Percentiles rank a stretch among this genome's conserved stretches.
phyloP scores from a whole-genome alignment of 1,140 invertebrate genomes.

The Drosophila seguyi region DNA sequence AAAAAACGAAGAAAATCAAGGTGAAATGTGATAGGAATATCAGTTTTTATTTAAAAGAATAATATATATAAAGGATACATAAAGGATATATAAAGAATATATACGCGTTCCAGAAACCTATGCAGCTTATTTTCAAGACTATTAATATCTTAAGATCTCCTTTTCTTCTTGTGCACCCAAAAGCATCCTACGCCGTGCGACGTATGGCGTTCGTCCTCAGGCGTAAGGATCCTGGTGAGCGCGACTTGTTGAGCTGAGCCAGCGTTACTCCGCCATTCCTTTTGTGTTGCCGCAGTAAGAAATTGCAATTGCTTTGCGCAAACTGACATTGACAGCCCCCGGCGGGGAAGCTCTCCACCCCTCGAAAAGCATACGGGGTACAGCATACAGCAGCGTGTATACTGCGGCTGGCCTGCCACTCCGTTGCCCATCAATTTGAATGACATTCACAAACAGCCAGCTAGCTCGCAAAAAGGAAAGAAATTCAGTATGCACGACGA shows the following conservation, averaged over 20 bases:
- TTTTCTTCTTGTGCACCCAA: conserved; percentile 8
- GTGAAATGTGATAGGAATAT: background rate
- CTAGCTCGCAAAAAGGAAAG: conserved; percentile 22
- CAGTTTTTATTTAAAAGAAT: background rate
- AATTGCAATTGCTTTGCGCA: conserved; percentile 72
- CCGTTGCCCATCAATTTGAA: conserved; percentile 76
- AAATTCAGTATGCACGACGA: conserved; percentile 44
- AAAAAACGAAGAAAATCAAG: background rate
- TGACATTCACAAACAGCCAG: conserved; percentile 73
- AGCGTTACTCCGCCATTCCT: conserved; percentile 35
- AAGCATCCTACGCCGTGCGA: background rate
- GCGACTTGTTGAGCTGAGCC: conserved; percentile 71
- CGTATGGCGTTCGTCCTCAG: conserved; percentile 1
- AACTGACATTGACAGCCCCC: conserved; percentile 73
- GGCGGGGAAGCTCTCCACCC: background rate
- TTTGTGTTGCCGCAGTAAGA: conserved; percentile 57
- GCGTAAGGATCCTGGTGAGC: conserved; percentile 1
- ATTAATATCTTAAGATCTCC: background rate
- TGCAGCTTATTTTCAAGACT: background rate
- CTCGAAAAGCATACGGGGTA: conserved; percentile 12
- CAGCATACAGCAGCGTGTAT: conserved; percentile 6
- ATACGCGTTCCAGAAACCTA: background rate
- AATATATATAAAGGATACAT: too few relatives aligned
- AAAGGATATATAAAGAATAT: background rate
- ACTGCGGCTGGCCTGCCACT: conserved; percentile 51